Conservation (phyloP, 2,888 invertebrate genomes). For the Acanthococcus lagerstroemiae region DNA sequence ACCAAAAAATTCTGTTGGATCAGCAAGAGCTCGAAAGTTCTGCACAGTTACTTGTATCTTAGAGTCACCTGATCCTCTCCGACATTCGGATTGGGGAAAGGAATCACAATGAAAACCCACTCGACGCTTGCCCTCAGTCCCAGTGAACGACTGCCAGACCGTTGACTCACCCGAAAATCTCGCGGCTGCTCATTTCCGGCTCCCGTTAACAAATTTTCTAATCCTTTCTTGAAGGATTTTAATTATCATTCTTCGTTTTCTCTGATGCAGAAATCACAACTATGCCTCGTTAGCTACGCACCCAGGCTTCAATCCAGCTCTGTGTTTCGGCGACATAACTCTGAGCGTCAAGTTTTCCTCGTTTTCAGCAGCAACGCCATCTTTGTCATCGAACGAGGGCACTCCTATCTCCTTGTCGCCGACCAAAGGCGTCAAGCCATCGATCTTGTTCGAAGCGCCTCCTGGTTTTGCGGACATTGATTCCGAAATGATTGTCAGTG, state of each 20-base stretch:
- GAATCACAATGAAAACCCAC: too few relatives aligned
- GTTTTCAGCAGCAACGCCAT: slow-evolving; percentile 39
- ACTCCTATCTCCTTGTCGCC: slow-evolving; percentile 24
- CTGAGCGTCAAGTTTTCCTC: slow-evolving; percentile 58
- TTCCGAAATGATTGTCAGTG: slow-evolving; percentile 15
- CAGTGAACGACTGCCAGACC: too few relatives aligned
- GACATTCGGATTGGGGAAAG: too few relatives aligned
- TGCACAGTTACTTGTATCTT: too few relatives aligned
- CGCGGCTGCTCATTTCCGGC: neutral
- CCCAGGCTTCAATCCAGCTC: slow-evolving; percentile 77
- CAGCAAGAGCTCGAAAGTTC: too few relatives aligned
- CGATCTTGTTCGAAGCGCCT: slow-evolving; percentile 9
- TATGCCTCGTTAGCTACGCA: slow-evolving; percentile 53
- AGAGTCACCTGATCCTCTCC: too few relatives aligned
- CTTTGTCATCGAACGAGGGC: slow-evolving; percentile 21
- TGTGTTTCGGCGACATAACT: slow-evolving; percentile 85
- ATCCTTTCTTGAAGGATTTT: too few relatives aligned
- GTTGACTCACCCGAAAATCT: too few relatives aligned
- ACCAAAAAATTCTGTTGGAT: too few relatives aligned
- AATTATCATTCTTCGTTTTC: slow-evolving; percentile 3
- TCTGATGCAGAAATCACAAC: slow-evolving; percentile 1
- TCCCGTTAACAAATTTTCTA: neutral
- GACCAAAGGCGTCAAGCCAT: slow-evolving; percentile 4
- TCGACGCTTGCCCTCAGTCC: too few relatives aligned
- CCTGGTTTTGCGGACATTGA: slow-evolving; percentile 18